Conservation (phyloP, 2,888 invertebrate species). For the Dyspetes luteomarginatus region DNA sequence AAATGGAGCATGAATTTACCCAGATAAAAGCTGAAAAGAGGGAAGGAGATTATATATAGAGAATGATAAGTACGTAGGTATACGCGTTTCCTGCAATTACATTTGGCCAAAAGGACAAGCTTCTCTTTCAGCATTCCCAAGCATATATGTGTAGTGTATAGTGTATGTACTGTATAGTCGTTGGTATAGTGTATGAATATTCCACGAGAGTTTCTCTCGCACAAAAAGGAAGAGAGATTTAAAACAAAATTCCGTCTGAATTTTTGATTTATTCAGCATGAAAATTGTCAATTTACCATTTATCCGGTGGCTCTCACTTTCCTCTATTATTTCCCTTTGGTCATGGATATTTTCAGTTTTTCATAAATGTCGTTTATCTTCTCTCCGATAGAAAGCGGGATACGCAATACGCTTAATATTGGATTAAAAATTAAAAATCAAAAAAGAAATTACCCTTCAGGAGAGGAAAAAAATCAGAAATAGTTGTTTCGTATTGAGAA, state of each 20-base stretch:
- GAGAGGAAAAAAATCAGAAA: conserved; percentile 23
- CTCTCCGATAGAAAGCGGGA: not conserved
- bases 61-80: conserved; percentile 5
- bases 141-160: not conserved
- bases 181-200: not conserved
- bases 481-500: not conserved
- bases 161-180: not conserved
- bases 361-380: not conserved
- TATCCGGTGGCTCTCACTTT: not conserved
- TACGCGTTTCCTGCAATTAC: conserved; percentile 26
- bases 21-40: conserved; percentile 12
- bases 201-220: not conserved
- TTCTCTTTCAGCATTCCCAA: not conserved
- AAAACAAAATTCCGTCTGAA: not conserved
- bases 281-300: not conserved
- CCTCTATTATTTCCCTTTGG: not conserved
- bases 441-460: not conserved
- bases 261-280: not conserved
- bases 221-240: not conserved
- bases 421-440: conserved; percentile 10
- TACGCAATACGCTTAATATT: not conserved
- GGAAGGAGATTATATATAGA: not conserved
- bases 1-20: conserved; percentile 54
- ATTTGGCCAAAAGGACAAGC: conserved; percentile 19
- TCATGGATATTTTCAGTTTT: not conserved